Conservation (phyloP, 2,797 vertebrate genomes). For the Streptopelia turtur region DNA sequence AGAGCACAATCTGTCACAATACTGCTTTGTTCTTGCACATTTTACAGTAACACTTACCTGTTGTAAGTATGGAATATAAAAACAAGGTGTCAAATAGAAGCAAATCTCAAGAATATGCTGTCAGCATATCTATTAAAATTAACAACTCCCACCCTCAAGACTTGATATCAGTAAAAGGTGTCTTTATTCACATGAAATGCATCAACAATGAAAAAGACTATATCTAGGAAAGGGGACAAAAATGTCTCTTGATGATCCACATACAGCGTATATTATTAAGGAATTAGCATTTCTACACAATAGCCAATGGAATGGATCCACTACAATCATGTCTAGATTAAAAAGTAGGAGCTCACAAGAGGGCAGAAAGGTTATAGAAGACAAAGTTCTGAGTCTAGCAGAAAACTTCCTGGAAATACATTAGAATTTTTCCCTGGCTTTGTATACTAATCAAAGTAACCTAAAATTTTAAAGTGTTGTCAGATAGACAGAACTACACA, state of each 20-base stretch:
- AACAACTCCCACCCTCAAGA: background rate
- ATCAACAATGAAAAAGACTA: background rate
- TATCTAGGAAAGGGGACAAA: background rate
- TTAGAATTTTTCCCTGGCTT: background rate
- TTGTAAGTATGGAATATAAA: background rate
- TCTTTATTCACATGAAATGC: background rate
- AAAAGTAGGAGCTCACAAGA: background rate
- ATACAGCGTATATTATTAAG: background rate
- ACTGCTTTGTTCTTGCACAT: background rate
- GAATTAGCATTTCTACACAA: slow-evolving; percentile 5
- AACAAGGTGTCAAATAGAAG: background rate
- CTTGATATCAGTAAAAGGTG: background rate
- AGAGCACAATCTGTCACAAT: background rate
- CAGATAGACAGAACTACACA: background rate
- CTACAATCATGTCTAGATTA: background rate
- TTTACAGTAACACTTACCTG: background rate
- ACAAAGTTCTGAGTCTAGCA: background rate
- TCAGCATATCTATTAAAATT: background rate
- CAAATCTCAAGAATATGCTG: background rate
- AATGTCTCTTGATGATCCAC: background rate
- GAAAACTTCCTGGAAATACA: background rate
- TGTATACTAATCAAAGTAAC: background rate
- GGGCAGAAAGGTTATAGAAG: background rate
- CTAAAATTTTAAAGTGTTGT: background rate
- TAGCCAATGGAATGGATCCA: background rate